Evolutionary conservation across 2,888 invertebrate genomes (phyloP), one percentile per base, ranked within the genome.

Genomic region (Cosmopolites sordidus): DNA sequence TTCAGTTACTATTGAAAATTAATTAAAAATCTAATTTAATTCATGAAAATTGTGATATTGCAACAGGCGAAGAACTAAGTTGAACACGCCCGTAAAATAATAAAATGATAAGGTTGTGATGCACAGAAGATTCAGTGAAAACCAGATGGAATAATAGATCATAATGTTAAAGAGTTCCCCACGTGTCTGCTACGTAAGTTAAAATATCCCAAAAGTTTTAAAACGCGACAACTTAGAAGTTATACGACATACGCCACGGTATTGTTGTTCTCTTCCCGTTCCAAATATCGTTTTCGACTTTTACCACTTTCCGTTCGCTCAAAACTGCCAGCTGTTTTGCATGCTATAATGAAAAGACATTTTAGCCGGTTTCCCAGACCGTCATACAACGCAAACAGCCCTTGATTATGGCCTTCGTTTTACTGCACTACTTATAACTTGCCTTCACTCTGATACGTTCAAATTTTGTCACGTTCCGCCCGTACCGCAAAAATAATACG

Each of bases 271-370:
- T 29, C 44, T 45, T 51, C 46, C 44, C 39, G 48, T 41, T 56
- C 45, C 48, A 52, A 52, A 53, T 57, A 52, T 57, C 57, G 57
- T 58, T 58, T 55, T 58, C 58, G 51, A 56, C 59, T 59, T 58
- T 56, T 48, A 56, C 55, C 59, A 67, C 65, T 65, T 63, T 62
- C 60, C 58, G 64, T 60, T 62, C 59, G 65, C 56, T 62, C 60
- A 56, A 59, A 66, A 62, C 64, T 63, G 64, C 64, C 62, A 61
- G 59, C 68, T 71, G 67, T 66, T 71, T 71, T 71, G 70, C 71
- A 71, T 71, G 67, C 67, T 70, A 70, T 70, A 70, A 70, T 71
- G 71, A 70, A 70, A 70, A 68, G 67, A 69, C 70, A 69, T 69
- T 70, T 68, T 58, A 52, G 52, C 30, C 43, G 58, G 54, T 58